Percentiles rank a stretch among this genome's conserved stretches.
phyloP scores from a whole-genome alignment of 2,797 vertebrate species.

The Atherinosoma microstoma region DNA sequence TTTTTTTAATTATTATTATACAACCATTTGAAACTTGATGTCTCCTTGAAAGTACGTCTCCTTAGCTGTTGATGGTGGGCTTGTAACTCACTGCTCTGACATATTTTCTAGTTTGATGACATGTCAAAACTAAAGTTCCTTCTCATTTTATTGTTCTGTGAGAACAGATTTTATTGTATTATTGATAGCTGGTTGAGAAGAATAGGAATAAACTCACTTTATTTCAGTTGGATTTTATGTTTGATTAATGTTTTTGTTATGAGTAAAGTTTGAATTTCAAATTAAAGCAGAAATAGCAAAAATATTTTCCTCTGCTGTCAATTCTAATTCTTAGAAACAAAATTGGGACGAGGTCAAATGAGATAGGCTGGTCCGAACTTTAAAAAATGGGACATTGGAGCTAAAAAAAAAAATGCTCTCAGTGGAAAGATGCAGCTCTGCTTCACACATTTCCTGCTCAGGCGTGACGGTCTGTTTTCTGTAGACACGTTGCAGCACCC shows the following conservation, averaged over 20 bases:
- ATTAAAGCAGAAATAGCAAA: background rate
- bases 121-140: background rate
- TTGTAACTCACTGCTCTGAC: background rate
- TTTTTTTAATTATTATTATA: background rate
- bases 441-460: background rate
- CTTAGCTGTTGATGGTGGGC: background rate
- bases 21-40: conserved; percentile 2
- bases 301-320: background rate
- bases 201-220: no score
- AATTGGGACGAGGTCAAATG: no score
- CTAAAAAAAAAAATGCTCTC: no score
- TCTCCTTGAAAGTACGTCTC: background rate
- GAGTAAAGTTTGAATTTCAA: background rate
- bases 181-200: no score
- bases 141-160: background rate
- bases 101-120: background rate
- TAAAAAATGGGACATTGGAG: no score
- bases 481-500: background rate
- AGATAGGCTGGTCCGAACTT: no score
- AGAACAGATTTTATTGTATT: background rate
- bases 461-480: background rate
- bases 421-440: no score
- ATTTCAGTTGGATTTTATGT: no score
- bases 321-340: no score
- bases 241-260: background rate